These are phyloP conservation scores for Drosophila auraria DNA, from an alignment of 1,140 invertebrate species.

Conservation along the genomic window DNA sequence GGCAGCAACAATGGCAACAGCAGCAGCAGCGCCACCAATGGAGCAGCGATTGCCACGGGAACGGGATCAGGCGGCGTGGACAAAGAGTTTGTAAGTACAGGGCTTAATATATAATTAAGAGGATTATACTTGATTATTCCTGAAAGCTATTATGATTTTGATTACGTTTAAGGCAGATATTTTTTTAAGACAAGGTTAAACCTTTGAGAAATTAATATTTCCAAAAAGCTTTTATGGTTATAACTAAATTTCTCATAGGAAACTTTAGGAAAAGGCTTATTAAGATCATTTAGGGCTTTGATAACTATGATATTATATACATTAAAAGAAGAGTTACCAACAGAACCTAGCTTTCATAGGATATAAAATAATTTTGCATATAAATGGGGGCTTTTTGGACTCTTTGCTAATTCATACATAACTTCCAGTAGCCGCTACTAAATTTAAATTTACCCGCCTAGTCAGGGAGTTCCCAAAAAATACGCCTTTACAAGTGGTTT, in stretches of 20 bases:
- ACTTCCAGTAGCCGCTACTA: background rate
- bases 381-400: no score
- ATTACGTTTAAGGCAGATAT: background rate
- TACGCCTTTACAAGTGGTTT: no score
- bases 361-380: background rate
- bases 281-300: no score
- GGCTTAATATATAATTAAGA: background rate
- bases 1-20: conserved; percentile 13
- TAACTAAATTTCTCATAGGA: background rate
- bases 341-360: background rate
- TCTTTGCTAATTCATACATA: background rate
- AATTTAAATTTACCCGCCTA: background rate
- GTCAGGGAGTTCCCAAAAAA: background rate
- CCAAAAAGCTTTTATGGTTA: background rate
- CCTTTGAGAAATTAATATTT: background rate
- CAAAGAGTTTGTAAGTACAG: conserved; percentile 72
- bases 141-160: no score
- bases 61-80: conserved; percentile 39
- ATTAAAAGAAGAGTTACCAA: background rate
- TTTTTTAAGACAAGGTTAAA: background rate
- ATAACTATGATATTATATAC: no score
- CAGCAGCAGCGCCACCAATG: conserved; percentile 38
- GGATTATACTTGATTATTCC: background rate
- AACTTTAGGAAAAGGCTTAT: no score
- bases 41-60: conserved; percentile 15